Evolutionary conservation across 2,888 invertebrate genomes (phyloP), one percentile per base, ranked within the genome.

Genomic region (Meghimatium bilineatum): DNA sequence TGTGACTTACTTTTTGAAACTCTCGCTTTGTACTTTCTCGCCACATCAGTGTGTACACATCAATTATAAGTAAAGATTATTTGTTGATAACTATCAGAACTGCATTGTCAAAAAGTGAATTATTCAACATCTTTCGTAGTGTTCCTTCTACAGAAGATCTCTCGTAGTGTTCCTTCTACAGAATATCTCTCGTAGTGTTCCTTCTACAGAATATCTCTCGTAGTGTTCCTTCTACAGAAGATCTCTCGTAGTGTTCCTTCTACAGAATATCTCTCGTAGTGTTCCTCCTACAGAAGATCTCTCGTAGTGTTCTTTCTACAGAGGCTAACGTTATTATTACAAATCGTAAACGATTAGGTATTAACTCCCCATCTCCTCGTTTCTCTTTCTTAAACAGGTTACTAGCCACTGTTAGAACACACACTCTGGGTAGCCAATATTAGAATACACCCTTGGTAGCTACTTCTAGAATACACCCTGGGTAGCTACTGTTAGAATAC

Each of bases 21-120:
- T 71, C 71, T 38, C 71, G 36, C 10, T 6, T 71, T 26, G 38
- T 6, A 38, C 26, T 20, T 23, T 20, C 38, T 23, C 71, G 36
- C 71, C 71, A 71, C 71, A 71, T 71, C 36, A 71, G 26, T 5
- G 71, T 71, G 36, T 38, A 71, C 5, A 71, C n/a, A 26, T 5
- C 38, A 26, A 38, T 23, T 26, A 71, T 26, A 12, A 29, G 26
- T 26, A 38, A 12, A 1, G 71, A 29, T 26, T 36, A 1, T 38
- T 38, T 38, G 29, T 71, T 38, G 17, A 71, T 36, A 71, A 38
- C 38, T 5, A 71, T 10, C 38, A 71, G 6, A 2, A 26, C 71
- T 23, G 38, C 71, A 38, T 71, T 71, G 23, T 71, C 71, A 36
- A 38, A 71, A 5, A 38, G 5, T 36, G 38, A 36, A 38, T 12